Evolutionary conservation across 2,797 vertebrate genomes (phyloP).

Genomic region (Etheostoma perlongum): DNA sequence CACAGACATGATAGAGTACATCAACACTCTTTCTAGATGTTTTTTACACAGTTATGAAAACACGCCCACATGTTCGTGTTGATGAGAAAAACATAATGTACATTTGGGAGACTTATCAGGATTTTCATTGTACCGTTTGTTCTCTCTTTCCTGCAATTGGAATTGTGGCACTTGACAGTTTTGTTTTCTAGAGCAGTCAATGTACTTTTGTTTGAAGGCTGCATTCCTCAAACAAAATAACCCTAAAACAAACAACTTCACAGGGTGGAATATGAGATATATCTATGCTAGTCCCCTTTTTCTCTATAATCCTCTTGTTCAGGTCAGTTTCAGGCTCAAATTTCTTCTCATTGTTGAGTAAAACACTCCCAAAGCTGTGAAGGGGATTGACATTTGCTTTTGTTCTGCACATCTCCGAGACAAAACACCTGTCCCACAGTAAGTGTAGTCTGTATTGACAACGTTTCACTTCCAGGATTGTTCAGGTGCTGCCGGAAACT

Average conservation of each 20-base stretch:
- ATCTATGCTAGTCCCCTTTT: constrained; percentile 2
- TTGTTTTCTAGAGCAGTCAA: constrained; percentile 37
- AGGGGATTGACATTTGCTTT: constrained; percentile 9
- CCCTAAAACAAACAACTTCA: constrained; percentile 23
- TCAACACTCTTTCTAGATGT: constrained; percentile 15
- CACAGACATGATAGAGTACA: constrained; percentile 11
- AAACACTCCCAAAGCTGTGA: constrained; percentile 11
- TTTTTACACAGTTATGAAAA: constrained; percentile 37
- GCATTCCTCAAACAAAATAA: constrained; percentile 20
- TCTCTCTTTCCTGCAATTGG: constrained; percentile 62
- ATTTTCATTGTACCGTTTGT: constrained; percentile 57
- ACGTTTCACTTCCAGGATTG: too few relatives aligned
- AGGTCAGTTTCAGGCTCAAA: constrained; percentile 32
- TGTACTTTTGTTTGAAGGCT: constrained; percentile 17
- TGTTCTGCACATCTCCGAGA: constrained; percentile 18
- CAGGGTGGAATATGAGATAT: constrained; percentile 29
- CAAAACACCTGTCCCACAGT: constrained; percentile 9
- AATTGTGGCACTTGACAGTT: not conserved
- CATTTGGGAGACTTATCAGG: constrained; percentile 35
- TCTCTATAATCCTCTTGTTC: constrained; percentile 19
- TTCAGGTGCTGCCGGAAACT: too few relatives aligned
- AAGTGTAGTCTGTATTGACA: not conserved
- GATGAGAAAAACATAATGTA: constrained; percentile 57
- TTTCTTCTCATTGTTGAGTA: constrained; percentile 9
- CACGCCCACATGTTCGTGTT: constrained; percentile 46